Conservation (phyloP, 2,797 vertebrate species). For the Neopelma chrysocephalum region DNA sequence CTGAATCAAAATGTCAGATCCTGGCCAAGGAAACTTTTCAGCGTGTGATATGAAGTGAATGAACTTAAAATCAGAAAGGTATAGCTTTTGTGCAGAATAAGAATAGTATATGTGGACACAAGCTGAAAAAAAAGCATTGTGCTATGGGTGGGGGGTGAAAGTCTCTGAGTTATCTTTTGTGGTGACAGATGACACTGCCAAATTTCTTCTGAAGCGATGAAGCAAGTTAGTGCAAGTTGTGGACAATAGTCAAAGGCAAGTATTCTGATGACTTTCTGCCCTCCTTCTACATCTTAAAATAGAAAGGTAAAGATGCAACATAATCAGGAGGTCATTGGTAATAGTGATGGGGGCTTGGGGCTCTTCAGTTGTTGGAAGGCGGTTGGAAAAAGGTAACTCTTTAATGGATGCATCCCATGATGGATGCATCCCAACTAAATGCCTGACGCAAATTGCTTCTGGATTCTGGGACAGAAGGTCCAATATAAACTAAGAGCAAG, state of each 20-base stretch:
- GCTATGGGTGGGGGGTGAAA: neutral
- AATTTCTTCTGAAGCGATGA: neutral
- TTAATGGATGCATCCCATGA: neutral
- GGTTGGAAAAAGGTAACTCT: neutral
- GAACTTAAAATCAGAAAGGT: neutral
- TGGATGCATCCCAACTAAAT: neutral
- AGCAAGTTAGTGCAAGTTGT: neutral
- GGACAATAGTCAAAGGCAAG: neutral
- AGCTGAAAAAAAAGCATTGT: neutral
- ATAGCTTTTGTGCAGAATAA: neutral
- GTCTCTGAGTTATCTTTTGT: neutral
- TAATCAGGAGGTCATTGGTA: neutral
- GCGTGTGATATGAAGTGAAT: neutral
- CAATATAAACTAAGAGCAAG: neutral
- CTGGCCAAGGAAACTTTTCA: neutral
- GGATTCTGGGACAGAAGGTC: neutral
- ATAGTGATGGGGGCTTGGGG: neutral
- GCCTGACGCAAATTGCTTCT: neutral
- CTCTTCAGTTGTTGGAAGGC: neutral
- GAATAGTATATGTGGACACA: neutral
- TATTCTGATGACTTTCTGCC: neutral
- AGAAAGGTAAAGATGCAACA: neutral
- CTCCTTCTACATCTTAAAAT: neutral
- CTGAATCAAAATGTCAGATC: neutral
- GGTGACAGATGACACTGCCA: neutral